These are phyloP conservation scores for Paramuricea clavata DNA, from an alignment of 92 coral and sea anemone genomes.

Conservation along the genomic window DNA sequence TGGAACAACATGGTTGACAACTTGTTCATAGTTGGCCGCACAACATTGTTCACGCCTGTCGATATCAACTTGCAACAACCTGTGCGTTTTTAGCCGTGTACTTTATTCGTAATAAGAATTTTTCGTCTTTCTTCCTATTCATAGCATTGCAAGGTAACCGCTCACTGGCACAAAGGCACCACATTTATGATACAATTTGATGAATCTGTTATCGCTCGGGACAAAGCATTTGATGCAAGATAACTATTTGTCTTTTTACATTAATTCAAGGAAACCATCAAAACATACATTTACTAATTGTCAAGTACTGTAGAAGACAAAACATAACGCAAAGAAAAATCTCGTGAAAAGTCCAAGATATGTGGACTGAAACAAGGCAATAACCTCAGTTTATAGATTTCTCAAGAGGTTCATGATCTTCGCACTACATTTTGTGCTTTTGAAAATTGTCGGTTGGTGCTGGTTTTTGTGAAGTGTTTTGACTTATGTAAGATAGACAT, in stretches of 20 bases:
- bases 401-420: no score
- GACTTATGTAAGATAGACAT: not conserved
- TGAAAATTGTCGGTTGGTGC: no score
- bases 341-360: not conserved
- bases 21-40: no score
- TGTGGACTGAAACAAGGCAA: no score
- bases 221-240: constrained; percentile 91
- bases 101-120: no score
- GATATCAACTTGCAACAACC: no score
- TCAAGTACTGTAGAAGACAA: not conserved
- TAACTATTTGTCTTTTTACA: constrained; percentile 2
- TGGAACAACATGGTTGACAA: no score
- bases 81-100: not conserved
- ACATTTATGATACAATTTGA: constrained; percentile 99
- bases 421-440: no score
- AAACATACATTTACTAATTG: not conserved
- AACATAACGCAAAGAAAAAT: not conserved
- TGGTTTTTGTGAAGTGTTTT: no score
- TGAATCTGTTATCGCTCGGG: constrained; percentile 92
- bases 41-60: no score
- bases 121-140: not conserved
- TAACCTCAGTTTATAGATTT: no score
- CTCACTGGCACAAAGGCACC: constrained; percentile 99
- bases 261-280: no score
- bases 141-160: constrained; percentile 96